Evolutionary conservation across 2,888 invertebrate genomes (phyloP).

Genomic region (Tanytarsus gracilentus): DNA sequence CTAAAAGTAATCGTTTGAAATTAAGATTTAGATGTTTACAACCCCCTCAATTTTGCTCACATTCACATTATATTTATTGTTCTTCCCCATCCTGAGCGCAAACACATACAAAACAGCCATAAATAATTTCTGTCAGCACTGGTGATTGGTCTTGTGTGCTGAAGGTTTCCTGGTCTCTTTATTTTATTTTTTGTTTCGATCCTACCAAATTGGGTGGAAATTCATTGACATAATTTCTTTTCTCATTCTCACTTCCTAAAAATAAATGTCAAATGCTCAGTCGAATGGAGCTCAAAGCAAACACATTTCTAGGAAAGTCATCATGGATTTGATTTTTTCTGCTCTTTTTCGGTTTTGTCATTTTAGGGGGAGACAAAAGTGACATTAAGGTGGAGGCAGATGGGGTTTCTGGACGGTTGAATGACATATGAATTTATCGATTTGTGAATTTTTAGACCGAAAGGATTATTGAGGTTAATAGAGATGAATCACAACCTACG

Average conservation of each 20-base stretch:
- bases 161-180: not conserved
- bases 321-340: too few relatives aligned
- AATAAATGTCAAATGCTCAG: not conserved
- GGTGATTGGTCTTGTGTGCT: not conserved
- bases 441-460: too few relatives aligned
- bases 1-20: too few relatives aligned
- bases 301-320: too few relatives aligned
- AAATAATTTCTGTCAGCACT: not conserved
- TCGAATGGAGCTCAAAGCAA: not conserved
- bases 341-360: too few relatives aligned
- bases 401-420: too few relatives aligned
- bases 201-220: not conserved
- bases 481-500: too few relatives aligned
- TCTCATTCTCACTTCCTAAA: not conserved
- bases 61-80: not conserved
- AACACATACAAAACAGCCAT: not conserved
- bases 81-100: not conserved
- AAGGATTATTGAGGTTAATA: too few relatives aligned
- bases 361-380: too few relatives aligned
- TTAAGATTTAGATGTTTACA: too few relatives aligned
- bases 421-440: too few relatives aligned
- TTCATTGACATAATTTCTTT: not conserved
- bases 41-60: not conserved
- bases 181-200: not conserved
- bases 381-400: too few relatives aligned